Evolutionary conservation across 2,888 invertebrate species (phyloP).

Genomic region (Euclidia mi): DNA sequence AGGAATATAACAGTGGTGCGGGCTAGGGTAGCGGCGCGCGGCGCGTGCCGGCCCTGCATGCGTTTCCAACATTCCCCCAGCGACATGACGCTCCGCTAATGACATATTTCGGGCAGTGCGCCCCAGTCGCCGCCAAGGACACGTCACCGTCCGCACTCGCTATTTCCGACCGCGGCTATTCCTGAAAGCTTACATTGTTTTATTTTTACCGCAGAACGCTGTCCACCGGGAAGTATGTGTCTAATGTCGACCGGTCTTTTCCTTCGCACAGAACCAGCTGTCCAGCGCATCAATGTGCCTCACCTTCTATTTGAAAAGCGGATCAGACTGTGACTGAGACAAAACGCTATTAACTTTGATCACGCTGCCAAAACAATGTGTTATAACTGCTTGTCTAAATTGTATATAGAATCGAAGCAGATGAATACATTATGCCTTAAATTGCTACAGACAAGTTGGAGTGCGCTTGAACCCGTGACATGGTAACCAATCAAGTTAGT

Average conservation of each 20-base stretch:
- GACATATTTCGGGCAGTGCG: constrained; percentile 79
- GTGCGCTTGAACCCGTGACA: neutral
- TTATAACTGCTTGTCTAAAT: constrained; percentile 46
- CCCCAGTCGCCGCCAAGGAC: constrained; percentile 79
- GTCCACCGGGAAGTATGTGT: constrained; percentile 79
- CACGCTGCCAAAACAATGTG: constrained; percentile 56
- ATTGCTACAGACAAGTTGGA: constrained; percentile 5
- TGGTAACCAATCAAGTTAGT: too few species aligned
- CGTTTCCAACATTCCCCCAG: constrained; percentile 57
- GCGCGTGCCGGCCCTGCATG: constrained; percentile 21
- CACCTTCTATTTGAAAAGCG: constrained; percentile 45
- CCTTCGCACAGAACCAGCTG: constrained; percentile 6
- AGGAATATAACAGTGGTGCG: too few species aligned
- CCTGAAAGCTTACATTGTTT: constrained; percentile 88
- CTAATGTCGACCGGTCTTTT: constrained; percentile 56
- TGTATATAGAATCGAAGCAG: constrained; percentile 38
- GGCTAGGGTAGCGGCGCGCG: too few species aligned
- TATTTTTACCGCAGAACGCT: constrained; percentile 81
- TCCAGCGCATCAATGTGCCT: constrained; percentile 22
- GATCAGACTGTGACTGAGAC: constrained; percentile 40
- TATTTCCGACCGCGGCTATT: constrained; percentile 84
- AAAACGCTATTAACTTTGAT: constrained; percentile 56
- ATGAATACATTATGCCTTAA: constrained; percentile 27
- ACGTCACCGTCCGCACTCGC: constrained; percentile 77
- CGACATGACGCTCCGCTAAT: constrained; percentile 70